Percentiles rank a stretch among this genome's conserved stretches.
Conservation (phyloP, 1,140 invertebrate species). For the Drosophila pallidifrons region DNA sequence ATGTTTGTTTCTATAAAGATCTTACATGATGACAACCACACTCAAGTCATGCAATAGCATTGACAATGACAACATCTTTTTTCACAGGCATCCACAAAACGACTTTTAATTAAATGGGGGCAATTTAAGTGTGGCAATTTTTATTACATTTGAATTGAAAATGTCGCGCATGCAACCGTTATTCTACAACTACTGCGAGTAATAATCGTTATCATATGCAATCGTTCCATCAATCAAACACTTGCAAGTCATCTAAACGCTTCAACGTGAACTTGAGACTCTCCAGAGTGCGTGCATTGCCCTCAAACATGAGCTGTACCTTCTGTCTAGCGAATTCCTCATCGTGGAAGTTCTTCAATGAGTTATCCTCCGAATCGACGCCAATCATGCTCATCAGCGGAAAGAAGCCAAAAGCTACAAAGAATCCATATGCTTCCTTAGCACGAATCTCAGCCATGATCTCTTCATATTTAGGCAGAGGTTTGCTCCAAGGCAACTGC, state of each 20-base stretch:
- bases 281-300: conserved; percentile 71
- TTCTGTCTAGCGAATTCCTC: conserved; percentile 73
- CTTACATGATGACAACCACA: not conserved
- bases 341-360: conserved; percentile 76
- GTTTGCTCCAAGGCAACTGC: conserved; percentile 75
- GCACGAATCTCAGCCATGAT: conserved; percentile 73
- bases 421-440: conserved; percentile 77
- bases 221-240: conserved; percentile 64
- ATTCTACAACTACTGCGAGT: not conserved
- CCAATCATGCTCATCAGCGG: conserved; percentile 80
- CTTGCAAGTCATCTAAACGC: conserved; percentile 72
- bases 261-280: conserved; percentile 66
- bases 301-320: conserved; percentile 77
- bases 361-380: conserved; percentile 77
- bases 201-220: conserved; percentile 2
- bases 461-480: conserved; percentile 76
- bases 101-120: conserved; percentile 3
- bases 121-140: conserved; percentile 26
- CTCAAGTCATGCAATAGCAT: conserved; percentile 6
- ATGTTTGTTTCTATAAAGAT: not conserved
- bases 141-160: conserved; percentile 10
- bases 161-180: conserved; percentile 1
- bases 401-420: conserved; percentile 78
- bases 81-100: conserved; percentile 1
- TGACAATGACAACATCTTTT: too few relatives aligned